Percentiles rank a stretch among this genome's conserved stretches.
These are phyloP conservation scores for Callionymus lyra DNA, from an alignment of 2,113 vertebrate genomes.

Conservation along the genomic window DNA sequence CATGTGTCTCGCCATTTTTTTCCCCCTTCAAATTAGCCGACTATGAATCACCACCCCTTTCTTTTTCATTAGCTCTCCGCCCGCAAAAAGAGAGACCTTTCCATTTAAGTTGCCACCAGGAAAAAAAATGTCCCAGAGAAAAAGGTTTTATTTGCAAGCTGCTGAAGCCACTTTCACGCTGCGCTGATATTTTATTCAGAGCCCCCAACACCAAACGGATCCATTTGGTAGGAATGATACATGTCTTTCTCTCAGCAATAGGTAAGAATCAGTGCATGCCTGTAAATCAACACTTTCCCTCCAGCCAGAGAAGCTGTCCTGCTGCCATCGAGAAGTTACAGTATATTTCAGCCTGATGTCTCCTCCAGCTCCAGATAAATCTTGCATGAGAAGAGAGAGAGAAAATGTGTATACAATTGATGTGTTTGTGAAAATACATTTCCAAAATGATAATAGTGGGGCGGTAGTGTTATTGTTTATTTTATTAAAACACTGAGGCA, in stretches of 20 bases:
- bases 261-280: slow-evolving; percentile 23
- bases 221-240: slow-evolving; percentile 40
- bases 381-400: neutral
- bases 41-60: too few relatives aligned
- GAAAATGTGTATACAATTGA: neutral
- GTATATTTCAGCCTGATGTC: slow-evolving; percentile 4
- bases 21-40: too few relatives aligned
- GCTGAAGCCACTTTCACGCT: slow-evolving; percentile 21
- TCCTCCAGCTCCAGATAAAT: slow-evolving; percentile 2
- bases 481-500: too few relatives aligned
- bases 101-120: slow-evolving; percentile 28
- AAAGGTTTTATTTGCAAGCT: slow-evolving; percentile 16
- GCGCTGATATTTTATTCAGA: slow-evolving; percentile 46
- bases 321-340: slow-evolving; percentile 8
- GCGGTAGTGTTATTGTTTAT: too few relatives aligned
- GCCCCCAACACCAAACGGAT: slow-evolving; percentile 28
- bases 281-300: slow-evolving; percentile 25
- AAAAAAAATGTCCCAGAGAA: slow-evolving; percentile 17
- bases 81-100: slow-evolving; percentile 24
- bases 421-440: too few relatives aligned
- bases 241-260: slow-evolving; percentile 28
- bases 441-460: too few relatives aligned
- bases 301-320: slow-evolving; percentile 11
- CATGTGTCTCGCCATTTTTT: too few relatives aligned
- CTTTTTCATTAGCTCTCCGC: too few relatives aligned